Evolutionary conservation across 1,140 invertebrate genomes (phyloP), one percentile per base, ranked within the genome.

Genomic region (Sminthurides bifidus): DNA sequence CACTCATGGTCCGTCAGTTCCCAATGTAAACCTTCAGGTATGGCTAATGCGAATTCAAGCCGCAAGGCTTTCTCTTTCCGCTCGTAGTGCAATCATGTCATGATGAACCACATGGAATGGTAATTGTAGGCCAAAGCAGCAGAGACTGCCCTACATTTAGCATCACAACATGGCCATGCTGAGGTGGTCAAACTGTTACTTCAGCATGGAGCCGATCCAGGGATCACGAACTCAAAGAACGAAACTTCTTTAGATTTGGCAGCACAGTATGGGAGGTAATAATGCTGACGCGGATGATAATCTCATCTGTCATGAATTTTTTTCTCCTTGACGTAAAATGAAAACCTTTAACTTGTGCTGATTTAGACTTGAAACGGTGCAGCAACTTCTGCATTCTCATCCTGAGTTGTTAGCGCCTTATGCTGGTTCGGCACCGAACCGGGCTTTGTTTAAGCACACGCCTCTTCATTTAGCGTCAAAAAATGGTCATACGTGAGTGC

Each of bases 171-270:
- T 72, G 93, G 92, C 8, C 89, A 94, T 70, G 84, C 83, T 46
- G 80, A 81, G 54, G 89, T 92, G n/a, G 84, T 96, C 44, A 78
- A 79, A 30, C 79, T 91, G 66, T 77, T 98, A 59, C 73, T 97
- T 52, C 78, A 90, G 61, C 79, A 85, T 64, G 81, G 84, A 59
- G 91, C 89, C 61, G 89, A 97, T 77, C 87, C 92, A 24, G 82
- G 81, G 59, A 82, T 96, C 64, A 79, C 85, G 38, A 98, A 95
- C 73, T 80, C 79, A 53, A 80, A 83, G 43, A 85, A 87, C 31
- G 92, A 96, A 73, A 93, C 87, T 12, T 84, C 92, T 0, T 75
- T 98, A 61, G 93, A 98, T 71, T 77, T 97, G 30, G 92, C 93
- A 1, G 87, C 91, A 17, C 89, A 93, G 73, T 90, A 88, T 73